These are phyloP conservation scores for Sclerodermus sp. DNA, from an alignment of 2,888 invertebrate species.

Conservation along the genomic window DNA sequence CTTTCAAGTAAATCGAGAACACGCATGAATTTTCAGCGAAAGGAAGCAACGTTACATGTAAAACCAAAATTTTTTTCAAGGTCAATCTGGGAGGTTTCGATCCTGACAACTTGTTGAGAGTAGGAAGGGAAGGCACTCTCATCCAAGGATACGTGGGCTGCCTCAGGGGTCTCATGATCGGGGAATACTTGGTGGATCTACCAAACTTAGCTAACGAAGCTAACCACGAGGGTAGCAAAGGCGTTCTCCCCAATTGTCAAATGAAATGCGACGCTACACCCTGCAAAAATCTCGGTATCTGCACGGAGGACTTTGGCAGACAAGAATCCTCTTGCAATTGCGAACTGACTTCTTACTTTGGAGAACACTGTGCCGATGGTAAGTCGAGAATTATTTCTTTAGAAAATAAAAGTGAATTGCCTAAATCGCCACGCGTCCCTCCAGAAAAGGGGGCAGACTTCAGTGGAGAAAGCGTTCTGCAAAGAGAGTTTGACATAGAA, in stretches of 20 bases:
- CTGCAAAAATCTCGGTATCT: conserved; percentile 84
- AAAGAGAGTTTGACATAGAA: conserved; percentile 73
- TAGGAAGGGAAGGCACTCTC: conserved; percentile 60
- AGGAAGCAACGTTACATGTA: background rate
- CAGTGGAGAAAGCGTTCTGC: conserved; percentile 81
- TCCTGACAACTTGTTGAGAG: conserved; percentile 69
- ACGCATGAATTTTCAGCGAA: background rate
- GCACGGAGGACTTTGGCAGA: conserved; percentile 85
- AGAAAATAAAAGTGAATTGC: background rate
- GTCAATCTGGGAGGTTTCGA: conserved; percentile 86
- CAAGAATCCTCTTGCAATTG: conserved; percentile 87
- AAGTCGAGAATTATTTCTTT: conserved; percentile 7
- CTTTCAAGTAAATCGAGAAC: conserved; percentile 64
- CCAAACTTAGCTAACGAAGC: conserved; percentile 71
- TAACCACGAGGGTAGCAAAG: conserved; percentile 71
- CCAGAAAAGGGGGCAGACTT: conserved; percentile 86
- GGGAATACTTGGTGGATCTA: conserved; percentile 76
- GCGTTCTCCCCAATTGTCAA: conserved; percentile 78
- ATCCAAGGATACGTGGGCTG: conserved; percentile 83
- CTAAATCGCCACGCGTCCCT: conserved; percentile 1
- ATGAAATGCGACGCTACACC: conserved; percentile 89
- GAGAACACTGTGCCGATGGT: conserved; percentile 81
- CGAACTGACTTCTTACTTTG: conserved; percentile 86
- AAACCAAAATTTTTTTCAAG: conserved; percentile 61
- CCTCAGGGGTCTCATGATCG: conserved; percentile 84